A percentile compares a stretch with the other conserved stretches of the same genome.
These are phyloP conservation scores for Archivesica marissinica DNA, from an alignment of 1,140 invertebrate species.

Conservation along the genomic window DNA sequence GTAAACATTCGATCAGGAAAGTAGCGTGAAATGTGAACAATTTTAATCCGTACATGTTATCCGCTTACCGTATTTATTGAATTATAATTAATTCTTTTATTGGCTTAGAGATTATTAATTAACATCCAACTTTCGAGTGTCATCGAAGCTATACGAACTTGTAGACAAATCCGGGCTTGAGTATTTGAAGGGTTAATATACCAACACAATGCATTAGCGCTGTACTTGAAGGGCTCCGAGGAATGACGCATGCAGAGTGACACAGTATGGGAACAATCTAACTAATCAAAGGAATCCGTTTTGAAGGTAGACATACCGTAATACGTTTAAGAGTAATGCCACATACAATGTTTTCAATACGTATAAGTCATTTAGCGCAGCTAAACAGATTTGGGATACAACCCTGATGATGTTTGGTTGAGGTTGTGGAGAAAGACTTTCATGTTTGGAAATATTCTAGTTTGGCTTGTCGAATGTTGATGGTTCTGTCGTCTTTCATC, in stretches of 20 bases:
- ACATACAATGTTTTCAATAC: too few relatives aligned
- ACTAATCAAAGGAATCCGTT: too few relatives aligned
- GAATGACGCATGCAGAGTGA: neutral
- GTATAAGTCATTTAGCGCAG: too few relatives aligned
- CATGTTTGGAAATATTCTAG: too few relatives aligned
- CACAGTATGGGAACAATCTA: neutral
- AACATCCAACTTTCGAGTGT: conserved; percentile 3
- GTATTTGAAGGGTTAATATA: neutral
- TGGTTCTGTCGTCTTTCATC: too few relatives aligned
- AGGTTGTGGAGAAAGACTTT: too few relatives aligned
- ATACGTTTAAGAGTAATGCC: too few relatives aligned
- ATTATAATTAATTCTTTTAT: conserved; percentile 51
- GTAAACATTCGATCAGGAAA: conserved; percentile 27
- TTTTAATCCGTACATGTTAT: conserved; percentile 11
- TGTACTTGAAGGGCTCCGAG: too few relatives aligned
- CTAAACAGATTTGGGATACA: too few relatives aligned
- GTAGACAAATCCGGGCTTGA: neutral
- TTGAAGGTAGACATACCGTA: too few relatives aligned
- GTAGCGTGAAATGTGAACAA: conserved; percentile 38
- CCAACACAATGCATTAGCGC: neutral
- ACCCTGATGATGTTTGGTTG: too few relatives aligned
- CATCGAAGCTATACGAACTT: neutral
- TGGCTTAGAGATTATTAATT: conserved; percentile 54
- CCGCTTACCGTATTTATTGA: conserved; percentile 31
- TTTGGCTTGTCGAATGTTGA: too few relatives aligned